Evolutionary conservation across 2,797 vertebrate species (phyloP), one percentile per base, ranked within the genome.

Genomic region (Platyrinchus mystaceus): DNA sequence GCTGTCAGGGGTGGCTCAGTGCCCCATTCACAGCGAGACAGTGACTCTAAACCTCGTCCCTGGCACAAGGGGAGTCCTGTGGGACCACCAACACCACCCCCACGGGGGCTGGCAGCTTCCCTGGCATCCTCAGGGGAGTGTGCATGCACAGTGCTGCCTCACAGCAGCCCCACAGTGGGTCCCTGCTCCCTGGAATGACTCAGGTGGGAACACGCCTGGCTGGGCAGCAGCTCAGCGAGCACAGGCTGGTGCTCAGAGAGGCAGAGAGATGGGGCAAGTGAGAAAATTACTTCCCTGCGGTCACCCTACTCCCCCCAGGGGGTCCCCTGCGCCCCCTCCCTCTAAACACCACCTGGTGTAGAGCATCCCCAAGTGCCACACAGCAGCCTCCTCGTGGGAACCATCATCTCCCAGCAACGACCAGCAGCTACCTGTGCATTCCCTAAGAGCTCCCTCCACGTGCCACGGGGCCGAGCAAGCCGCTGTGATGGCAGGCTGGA

Each of bases 401-500:
- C 22, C 73, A 47, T n/a, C 87, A 90, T 90, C 81, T 90, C 88
- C 81, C 80, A 79, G 87, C 87, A 90, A 90, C 67, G 0, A 24
- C 59, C 59, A 73, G 87, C 67, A 84, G 80, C 74, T 73, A 84
- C 87, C 87, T 90, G 87, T 52, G 87, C 1, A 1, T 43, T 87
- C 46, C 58, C 78, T 0, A 0, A 17, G 7, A 64, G 74, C 91
- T 64, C 70, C 55, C 32, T 52, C 55, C 0, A 4, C 0, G 0
- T 27, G 13, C 83, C 52, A 59, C 7, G 0, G 52, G 39, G 46
- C 68, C 0, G 4, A 73, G 8, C 4, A 4, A 78, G 53, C 59
- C 12, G 56, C 80, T 58, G 73, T 5, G 1, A 12, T 3, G 12
- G 10, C 46, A 83, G 27, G 24, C 44, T 50, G 52, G 39, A 91